Conservation (phyloP, 2,113 vertebrate species). For the Tichodroma muraria region DNA sequence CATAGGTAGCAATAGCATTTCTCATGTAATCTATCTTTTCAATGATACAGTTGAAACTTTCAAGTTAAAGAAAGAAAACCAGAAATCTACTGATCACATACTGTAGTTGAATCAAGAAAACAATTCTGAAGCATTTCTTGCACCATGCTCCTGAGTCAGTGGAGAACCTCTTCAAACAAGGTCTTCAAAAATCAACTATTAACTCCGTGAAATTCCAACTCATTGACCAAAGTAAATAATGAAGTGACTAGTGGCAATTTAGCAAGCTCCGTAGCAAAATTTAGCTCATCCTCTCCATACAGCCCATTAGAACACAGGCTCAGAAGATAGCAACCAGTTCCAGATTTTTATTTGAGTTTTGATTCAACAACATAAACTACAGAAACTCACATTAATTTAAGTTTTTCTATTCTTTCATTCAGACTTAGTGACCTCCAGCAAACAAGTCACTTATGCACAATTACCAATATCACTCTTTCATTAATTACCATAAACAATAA, state of each 20-base stretch:
- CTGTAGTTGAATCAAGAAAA: background rate
- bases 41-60: background rate
- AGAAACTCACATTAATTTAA: background rate
- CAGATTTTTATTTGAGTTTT: background rate
- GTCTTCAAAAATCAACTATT: background rate
- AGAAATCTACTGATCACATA: background rate
- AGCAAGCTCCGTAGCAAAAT: background rate
- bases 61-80: background rate
- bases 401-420: background rate
- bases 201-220: background rate
- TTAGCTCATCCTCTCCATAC: background rate
- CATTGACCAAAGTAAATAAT: background rate
- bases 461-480: background rate
- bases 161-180: background rate
- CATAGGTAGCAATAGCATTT: background rate
- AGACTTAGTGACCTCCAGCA: background rate
- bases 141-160: background rate
- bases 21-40: background rate
- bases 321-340: background rate
- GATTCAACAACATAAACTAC: background rate
- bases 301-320: background rate
- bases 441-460: background rate
- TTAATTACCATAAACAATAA: background rate
- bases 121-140: background rate
- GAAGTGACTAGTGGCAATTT: background rate